Evolutionary conservation across 2,797 vertebrate species (phyloP), one percentile per base, ranked within the genome.

Genomic region (Lutjanus campechanus): DNA sequence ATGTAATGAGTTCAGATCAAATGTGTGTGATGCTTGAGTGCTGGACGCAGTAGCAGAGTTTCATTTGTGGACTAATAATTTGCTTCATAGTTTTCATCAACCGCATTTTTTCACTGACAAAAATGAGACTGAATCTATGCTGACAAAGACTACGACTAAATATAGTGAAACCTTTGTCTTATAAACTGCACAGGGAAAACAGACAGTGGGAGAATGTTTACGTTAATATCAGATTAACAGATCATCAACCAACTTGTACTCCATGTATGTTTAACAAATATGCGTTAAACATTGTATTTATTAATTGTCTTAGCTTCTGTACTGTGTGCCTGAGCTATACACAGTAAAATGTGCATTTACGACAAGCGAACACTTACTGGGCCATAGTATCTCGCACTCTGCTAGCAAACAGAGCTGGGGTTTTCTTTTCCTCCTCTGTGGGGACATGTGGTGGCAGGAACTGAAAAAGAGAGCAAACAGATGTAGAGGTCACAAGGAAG

Each of bases 371-470:
- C 46, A 92, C 97, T 90, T 95, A 99, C 98, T 82, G 84, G 44
- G 98, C 97, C 98, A 99, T 99, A 56, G 88, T 82, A 72, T 92
- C 93, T 77, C 98, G 95, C 69, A 99, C 96, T 91, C 92, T 93
- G 88, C 73, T 94, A 55, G 97, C 97, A 92, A 97, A 98, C 86
- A 98, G 94, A 61, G 92, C 11, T 0, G 97, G 95, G 46, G 94
- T 95, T 0, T 92, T 96, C 92, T 96, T 98, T 90, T 99, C 98
- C 74, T 97, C 97, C 54, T 98, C 96, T 54, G 91, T 96, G 65
- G 98, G 98, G 69, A 94, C 83, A 36, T 98, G 94, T 20, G 97
- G 96, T 6, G 97, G 97, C 81, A 99, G 91, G 91, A 98, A 99
- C 98, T 99, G 91, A 83, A 77, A 60, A 74, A 71, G 1, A 36